These are phyloP conservation scores for Drosophila virilis DNA, from an alignment of 1,140 invertebrate genomes.

Conservation along the genomic window DNA sequence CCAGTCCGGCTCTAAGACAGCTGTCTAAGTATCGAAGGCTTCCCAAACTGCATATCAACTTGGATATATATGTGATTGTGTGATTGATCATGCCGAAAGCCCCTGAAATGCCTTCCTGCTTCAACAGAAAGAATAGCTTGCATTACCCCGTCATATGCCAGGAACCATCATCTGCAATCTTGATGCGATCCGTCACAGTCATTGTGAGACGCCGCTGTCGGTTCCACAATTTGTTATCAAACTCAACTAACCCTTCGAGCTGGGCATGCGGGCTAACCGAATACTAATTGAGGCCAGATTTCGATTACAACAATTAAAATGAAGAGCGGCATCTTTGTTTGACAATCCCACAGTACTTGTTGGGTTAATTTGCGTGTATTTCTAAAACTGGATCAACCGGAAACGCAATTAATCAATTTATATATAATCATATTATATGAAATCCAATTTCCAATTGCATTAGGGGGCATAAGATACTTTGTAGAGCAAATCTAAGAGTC, in stretches of 20 bases:
- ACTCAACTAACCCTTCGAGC: constrained; percentile 23
- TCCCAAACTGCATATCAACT: no score
- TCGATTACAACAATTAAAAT: constrained; percentile 58
- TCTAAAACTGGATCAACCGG: constrained; percentile 48
- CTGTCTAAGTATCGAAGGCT: no score
- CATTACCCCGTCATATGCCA: constrained; percentile 2
- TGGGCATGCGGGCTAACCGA: constrained; percentile 56
- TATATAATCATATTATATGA: not conserved
- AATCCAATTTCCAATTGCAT: no score
- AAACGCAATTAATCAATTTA: constrained; percentile 41
- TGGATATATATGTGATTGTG: not conserved
- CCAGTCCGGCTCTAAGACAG: not conserved
- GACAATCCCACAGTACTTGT: constrained; percentile 47
- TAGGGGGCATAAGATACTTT: no score
- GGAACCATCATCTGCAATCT: constrained; percentile 8
- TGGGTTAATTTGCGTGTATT: constrained; percentile 51
- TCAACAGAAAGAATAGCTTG: not conserved
- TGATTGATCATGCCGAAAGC: not conserved
- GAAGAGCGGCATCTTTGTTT: constrained; percentile 57
- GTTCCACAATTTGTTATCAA: constrained; percentile 29
- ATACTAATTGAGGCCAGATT: constrained; percentile 63
- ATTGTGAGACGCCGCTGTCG: not conserved
- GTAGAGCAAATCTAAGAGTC: no score
- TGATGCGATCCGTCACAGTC: constrained; percentile 28
- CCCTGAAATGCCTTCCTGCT: not conserved